These are phyloP conservation scores for Spheniscus humboldti DNA, from an alignment of 2,797 vertebrate genomes.

Conservation along the genomic window DNA sequence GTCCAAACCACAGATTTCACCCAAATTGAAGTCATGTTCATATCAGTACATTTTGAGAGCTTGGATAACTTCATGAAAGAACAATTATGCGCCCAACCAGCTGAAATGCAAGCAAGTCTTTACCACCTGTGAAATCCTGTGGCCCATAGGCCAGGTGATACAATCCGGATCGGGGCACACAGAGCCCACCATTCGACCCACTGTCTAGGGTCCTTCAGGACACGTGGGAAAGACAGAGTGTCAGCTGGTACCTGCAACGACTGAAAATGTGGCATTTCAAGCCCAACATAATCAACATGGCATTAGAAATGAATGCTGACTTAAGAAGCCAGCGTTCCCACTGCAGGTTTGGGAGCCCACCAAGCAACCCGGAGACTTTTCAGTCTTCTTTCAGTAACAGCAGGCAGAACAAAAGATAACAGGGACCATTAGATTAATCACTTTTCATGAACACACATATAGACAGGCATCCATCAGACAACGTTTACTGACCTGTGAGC, in stretches of 20 bases:
- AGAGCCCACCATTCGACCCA: neutral
- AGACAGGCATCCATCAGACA: conserved; percentile 12
- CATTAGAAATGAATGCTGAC: neutral
- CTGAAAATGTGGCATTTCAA: neutral
- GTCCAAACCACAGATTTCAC: conserved; percentile 1
- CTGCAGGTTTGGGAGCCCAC: neutral
- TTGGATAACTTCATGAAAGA: neutral
- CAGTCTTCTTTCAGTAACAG: neutral
- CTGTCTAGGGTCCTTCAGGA: neutral
- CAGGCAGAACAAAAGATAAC: neutral
- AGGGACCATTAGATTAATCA: conserved; percentile 2
- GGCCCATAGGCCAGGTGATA: neutral
- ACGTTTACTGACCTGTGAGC: conserved; percentile 41
- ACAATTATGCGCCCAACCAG: neutral
- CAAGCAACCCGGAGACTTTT: neutral
- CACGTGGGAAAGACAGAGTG: fast-evolving
- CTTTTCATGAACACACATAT: neutral
- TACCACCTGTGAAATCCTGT: neutral
- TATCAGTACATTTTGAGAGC: neutral
- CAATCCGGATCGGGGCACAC: fast-evolving
- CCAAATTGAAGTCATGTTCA: neutral
- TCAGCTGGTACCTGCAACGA: neutral
- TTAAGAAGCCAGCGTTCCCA: neutral
- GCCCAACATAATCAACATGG: neutral
- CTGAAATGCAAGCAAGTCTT: neutral